Conservation (phyloP, 2,797 vertebrate species). For the Lepus townsendii region DNA sequence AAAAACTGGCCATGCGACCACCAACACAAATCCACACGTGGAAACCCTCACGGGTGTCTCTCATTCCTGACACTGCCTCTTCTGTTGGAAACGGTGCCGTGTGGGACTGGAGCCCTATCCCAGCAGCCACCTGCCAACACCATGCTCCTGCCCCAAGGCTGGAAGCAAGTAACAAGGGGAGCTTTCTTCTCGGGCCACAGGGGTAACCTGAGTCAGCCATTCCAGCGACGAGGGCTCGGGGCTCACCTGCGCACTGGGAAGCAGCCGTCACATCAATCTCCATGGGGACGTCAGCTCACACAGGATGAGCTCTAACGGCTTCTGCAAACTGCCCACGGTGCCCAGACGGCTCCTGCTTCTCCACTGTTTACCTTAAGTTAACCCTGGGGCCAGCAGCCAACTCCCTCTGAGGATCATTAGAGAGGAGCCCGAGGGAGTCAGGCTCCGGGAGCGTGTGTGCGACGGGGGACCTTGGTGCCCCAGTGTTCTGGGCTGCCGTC, state of each 20-base stretch:
- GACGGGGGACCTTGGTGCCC: background rate
- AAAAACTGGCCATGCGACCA: slow-evolving; percentile 26
- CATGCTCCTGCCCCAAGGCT: background rate
- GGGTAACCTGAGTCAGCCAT: background rate
- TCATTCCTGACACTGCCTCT: background rate
- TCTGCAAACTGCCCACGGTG: background rate
- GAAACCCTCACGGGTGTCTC: background rate
- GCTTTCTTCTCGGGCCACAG: background rate
- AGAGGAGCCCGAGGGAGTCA: background rate
- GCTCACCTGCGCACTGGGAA: background rate
- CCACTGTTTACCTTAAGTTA: background rate
- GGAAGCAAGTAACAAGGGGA: slow-evolving; percentile 40
- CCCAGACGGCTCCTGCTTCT: background rate
- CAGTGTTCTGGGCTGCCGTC: background rate
- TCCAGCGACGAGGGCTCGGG: background rate
- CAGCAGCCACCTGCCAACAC: background rate
- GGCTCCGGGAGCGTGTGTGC: background rate
- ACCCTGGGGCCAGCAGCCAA: background rate
- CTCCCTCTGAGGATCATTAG: background rate
- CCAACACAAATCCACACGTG: background rate
- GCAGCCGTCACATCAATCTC: background rate
- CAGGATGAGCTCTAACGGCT: background rate
- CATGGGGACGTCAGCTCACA: background rate
- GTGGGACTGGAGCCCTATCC: background rate
- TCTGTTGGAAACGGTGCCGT: background rate